Evolutionary conservation across 2,797 vertebrate species (phyloP), one percentile per base, ranked within the genome.

Genomic region (Dermochelys coriacea): DNA sequence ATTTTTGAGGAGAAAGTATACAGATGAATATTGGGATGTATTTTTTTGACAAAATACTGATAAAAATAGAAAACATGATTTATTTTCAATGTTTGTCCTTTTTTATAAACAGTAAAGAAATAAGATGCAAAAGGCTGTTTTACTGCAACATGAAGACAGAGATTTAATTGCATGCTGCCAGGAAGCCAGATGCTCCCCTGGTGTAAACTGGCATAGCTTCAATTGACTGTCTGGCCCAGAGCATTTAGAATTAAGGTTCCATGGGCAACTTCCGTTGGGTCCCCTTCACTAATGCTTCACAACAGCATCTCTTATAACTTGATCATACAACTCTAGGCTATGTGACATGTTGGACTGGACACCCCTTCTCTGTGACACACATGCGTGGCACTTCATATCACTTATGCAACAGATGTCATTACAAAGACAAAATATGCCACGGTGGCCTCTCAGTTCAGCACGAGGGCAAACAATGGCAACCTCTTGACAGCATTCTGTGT

Each of bases 1-100:
- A 0, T 85, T 21, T 80, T 37, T 4, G 0, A 0, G 15, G 23
- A 25, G 19, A 3, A 29, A 1, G 0, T 1, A 3, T 19, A 84
- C 37, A 91, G 82, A 79, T 6, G 3, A 7, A 71, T 84, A 4
- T 51, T 68, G 68, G 49, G 41, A 45, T 25, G 0, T 10, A 34
- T 47, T 47, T 27, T 37, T 0, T 0, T 0, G 0, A 74, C 34
- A 4, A 93, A 51, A 29, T 18, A 25, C 29, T 51, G 21, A 82
- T 2, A 64, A 52, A 75, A 93, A 12, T 3, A 80, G 64, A 5
- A 90, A 87, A 64, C 0, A 75, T 0, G 68, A 27, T 29, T 31
- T 85, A 1, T 83, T 55, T 64, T 2, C 18, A 77, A 81, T 55
- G 51, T 49, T 94, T 93, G 52, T 71, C 3, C 34, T 8, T 21